phyloP scores from a whole-genome alignment of 2,888 invertebrate genomes.

The Drosophila kuntzei region DNA sequence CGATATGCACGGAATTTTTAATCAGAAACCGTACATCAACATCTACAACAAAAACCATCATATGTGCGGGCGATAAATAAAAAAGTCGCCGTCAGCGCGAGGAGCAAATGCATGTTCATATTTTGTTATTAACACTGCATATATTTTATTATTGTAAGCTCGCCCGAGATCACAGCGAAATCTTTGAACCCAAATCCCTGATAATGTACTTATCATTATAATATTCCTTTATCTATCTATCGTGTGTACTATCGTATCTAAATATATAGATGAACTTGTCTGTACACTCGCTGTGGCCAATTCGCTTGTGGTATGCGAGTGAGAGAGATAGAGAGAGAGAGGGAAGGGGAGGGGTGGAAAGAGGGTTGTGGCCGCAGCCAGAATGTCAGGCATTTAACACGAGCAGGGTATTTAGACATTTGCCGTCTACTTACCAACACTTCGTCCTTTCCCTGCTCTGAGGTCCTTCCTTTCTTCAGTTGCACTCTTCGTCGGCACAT shows the following conservation, averaged over 20 bases:
- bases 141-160: too few relatives aligned
- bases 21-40: too few relatives aligned
- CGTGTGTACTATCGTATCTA: background rate
- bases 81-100: too few relatives aligned
- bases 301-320: constrained; percentile 1
- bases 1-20: too few relatives aligned
- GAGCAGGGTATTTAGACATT: constrained; percentile 79
- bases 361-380: constrained; percentile 57
- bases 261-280: background rate
- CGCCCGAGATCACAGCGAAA: too few relatives aligned
- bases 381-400: constrained; percentile 77
- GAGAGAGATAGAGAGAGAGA: background rate
- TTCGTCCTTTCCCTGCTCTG: background rate
- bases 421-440: constrained; percentile 66
- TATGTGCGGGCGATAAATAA: too few relatives aligned
- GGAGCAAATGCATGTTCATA: too few relatives aligned
- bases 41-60: too few relatives aligned
- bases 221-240: background rate
- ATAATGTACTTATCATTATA: background rate
- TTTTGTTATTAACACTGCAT: too few relatives aligned
- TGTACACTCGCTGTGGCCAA: constrained; percentile 4
- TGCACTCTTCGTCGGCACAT: constrained; percentile 49
- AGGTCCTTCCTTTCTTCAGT: constrained; percentile 17
- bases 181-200: background rate
- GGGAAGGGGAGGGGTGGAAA: background rate